These are phyloP conservation scores for Neopipo cinnamomea DNA, from an alignment of 2,113 vertebrate genomes.

Conservation along the genomic window DNA sequence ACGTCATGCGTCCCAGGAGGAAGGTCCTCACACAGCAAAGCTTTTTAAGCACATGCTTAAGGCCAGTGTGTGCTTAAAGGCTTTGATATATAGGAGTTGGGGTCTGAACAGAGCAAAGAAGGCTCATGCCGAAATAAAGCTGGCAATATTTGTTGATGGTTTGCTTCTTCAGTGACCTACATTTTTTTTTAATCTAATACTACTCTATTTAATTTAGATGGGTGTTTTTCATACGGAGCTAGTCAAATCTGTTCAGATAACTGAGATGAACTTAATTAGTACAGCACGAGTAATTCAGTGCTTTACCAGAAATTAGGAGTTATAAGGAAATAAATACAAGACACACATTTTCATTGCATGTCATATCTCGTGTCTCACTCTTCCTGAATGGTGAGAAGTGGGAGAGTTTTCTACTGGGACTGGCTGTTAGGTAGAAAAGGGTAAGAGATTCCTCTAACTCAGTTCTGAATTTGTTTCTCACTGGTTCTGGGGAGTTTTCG, in stretches of 20 bases:
- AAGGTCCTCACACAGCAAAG: neutral
- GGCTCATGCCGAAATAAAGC: neutral
- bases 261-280: neutral
- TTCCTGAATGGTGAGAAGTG: neutral
- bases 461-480: neutral
- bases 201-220: neutral
- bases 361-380: fast-evolving
- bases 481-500: neutral
- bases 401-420: neutral
- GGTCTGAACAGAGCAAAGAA: neutral
- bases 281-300: neutral
- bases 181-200: neutral
- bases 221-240: neutral
- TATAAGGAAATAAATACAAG: neutral
- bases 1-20: neutral
- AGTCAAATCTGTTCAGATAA: neutral
- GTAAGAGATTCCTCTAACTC: neutral
- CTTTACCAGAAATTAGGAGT: neutral
- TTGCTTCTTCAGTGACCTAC: constrained; percentile 2
- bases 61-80: neutral
- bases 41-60: neutral
- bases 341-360: neutral
- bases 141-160: neutral
- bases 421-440: neutral
- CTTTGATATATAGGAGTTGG: neutral